phyloP scores from a whole-genome alignment of 2,888 invertebrate genomes.

The Hypomecis atomaria region DNA sequence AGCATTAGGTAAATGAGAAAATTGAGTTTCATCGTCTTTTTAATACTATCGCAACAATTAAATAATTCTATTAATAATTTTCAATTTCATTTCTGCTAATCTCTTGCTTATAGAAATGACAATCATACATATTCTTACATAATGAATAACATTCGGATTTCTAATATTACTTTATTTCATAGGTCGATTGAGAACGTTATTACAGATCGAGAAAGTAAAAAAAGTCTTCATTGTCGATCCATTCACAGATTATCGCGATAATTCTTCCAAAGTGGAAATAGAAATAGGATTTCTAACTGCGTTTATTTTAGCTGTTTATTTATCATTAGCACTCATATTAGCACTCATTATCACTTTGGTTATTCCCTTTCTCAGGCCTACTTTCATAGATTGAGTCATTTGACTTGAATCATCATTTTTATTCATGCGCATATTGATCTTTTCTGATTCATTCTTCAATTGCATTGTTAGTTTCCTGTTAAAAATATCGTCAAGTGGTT shows the following conservation, averaged over 20 bases:
- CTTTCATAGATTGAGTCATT: slow-evolving; percentile 38
- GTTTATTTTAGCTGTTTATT: slow-evolving; percentile 15
- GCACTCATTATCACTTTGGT: slow-evolving; percentile 37
- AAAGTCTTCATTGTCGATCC: no score
- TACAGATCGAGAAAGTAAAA: no score
- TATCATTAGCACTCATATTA: slow-evolving; percentile 32
- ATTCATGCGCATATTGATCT: slow-evolving; percentile 8
- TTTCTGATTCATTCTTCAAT: slow-evolving; percentile 24
- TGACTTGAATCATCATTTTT: slow-evolving; percentile 28
- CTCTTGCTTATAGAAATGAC: no score
- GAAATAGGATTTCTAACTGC: slow-evolving; percentile 20
- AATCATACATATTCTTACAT: no score
- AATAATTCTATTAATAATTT: no score
- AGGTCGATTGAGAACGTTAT: no score
- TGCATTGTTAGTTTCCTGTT: slow-evolving; percentile 5
- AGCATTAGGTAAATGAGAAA: no score
- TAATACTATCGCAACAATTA: no score
- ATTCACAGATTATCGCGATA: neutral
- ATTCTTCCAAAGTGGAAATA: slow-evolving; percentile 4
- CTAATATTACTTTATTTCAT: no score
- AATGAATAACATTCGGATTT: no score
- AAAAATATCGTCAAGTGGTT: slow-evolving; percentile 17
- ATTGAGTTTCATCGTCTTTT: no score
- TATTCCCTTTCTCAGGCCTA: slow-evolving; percentile 32
- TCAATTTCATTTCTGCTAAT: no score